Percentiles rank a stretch among this genome's conserved stretches.
These are phyloP conservation scores for Forbesichthys agassizii DNA, from an alignment of 2,113 vertebrate species.

Conservation along the genomic window DNA sequence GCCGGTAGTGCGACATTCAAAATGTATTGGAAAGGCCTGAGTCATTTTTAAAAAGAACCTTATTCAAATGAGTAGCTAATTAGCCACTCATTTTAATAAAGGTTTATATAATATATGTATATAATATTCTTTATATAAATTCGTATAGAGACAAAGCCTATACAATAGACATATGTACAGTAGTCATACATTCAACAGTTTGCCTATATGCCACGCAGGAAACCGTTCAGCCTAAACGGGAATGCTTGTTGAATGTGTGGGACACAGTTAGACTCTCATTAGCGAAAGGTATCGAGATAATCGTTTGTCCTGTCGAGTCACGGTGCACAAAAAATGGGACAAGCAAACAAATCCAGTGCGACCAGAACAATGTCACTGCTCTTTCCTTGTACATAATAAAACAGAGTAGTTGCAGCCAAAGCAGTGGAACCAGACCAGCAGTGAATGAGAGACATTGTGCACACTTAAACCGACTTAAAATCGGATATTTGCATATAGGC, in stretches of 20 bases:
- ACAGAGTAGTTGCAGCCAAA: not conserved
- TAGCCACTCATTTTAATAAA: not conserved
- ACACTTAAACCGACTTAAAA: too few relatives aligned
- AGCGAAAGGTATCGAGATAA: not conserved
- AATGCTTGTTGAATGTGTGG: not conserved
- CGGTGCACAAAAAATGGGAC: slow-evolving; percentile 19
- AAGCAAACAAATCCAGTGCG: not conserved
- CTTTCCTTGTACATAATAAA: not conserved
- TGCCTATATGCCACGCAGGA: not conserved
- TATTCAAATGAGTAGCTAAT: too few relatives aligned
- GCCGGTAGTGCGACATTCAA: not conserved
- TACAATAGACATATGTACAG: not conserved
- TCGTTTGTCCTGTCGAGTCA: not conserved
- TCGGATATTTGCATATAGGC: too few relatives aligned
- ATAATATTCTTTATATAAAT: not conserved
- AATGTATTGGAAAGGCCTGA: not conserved
- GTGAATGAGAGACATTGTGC: too few relatives aligned
- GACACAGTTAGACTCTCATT: not conserved
- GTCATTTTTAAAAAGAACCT: too few relatives aligned
- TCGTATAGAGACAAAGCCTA: not conserved
- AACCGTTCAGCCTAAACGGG: not conserved
- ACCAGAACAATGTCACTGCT: not conserved
- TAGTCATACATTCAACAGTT: not conserved
- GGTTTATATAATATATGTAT: too few relatives aligned
- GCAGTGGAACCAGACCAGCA: too few relatives aligned